Percentiles rank a stretch among this genome's conserved stretches.
Evolutionary conservation across 1,140 invertebrate species (phyloP).

Genomic region (Yoshiicerus persimilis): DNA sequence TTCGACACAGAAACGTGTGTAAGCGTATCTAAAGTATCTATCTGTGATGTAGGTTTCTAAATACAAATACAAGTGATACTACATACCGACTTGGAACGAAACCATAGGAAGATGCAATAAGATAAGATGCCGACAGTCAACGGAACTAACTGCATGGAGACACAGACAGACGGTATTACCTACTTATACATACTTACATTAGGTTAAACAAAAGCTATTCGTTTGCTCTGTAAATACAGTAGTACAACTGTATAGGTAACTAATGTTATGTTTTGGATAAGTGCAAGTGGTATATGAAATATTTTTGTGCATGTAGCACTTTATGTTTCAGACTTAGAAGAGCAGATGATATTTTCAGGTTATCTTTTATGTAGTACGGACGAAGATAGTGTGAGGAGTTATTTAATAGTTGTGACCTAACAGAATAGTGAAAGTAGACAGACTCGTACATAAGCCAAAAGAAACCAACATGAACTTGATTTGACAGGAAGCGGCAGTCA

Average conservation of each 20-base stretch:
- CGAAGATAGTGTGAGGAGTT: background rate
- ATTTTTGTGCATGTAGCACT: too few species aligned
- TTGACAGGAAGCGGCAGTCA: constrained; percentile 1
- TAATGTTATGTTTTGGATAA: background rate
- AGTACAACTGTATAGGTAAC: background rate
- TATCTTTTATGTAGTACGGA: background rate
- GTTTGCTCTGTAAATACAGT: background rate
- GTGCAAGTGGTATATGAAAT: background rate
- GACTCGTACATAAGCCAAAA: background rate
- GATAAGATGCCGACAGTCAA: background rate
- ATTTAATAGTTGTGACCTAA: background rate
- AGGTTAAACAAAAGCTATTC: background rate
- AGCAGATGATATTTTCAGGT: background rate
- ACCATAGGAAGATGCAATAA: background rate
- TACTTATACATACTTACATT: background rate
- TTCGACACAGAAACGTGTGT: background rate
- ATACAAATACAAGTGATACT: background rate
- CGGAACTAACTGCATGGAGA: background rate
- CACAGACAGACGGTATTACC: background rate
- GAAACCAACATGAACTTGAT: background rate
- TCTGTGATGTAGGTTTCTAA: background rate
- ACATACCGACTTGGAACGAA: background rate
- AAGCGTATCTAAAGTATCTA: background rate
- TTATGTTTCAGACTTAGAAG: too few species aligned
- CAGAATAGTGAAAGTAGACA: background rate